A percentile compares a stretch with the other conserved stretches of the same genome.
Conservation (phyloP, 2,888 invertebrate genomes). For the Spatulosminthurus flaviceps region DNA sequence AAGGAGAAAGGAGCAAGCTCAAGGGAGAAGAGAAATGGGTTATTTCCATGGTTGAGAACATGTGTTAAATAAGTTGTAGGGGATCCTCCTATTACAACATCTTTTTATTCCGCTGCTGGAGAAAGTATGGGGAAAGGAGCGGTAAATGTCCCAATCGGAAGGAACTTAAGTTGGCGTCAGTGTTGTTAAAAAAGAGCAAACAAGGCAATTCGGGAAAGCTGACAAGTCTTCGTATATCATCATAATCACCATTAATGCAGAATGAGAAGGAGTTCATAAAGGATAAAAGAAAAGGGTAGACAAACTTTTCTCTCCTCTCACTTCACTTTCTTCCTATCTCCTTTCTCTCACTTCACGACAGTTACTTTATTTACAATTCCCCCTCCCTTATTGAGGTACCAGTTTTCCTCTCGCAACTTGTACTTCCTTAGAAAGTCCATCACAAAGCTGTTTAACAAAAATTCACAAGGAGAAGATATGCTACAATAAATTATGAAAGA, state of each 20-base stretch:
- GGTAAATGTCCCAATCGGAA: not conserved
- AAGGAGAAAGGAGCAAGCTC: not conserved
- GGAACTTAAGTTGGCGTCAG: slow-evolving; percentile 27
- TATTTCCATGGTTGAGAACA: not conserved
- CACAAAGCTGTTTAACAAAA: too few relatives aligned
- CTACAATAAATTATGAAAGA: too few relatives aligned
- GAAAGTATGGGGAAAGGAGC: not conserved
- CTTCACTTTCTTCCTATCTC: slow-evolving; percentile 7
- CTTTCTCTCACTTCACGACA: not conserved
- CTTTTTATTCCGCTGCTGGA: too few relatives aligned
- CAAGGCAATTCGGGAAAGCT: slow-evolving; percentile 52
- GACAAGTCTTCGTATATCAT: slow-evolving; percentile 54
- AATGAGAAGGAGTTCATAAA: slow-evolving; percentile 53
- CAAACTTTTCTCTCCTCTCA: slow-evolving; percentile 41
- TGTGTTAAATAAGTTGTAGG: too few relatives aligned
- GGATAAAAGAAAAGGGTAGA: slow-evolving; percentile 41
- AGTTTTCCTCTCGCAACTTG: too few relatives aligned
- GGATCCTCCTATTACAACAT: too few relatives aligned
- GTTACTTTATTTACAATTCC: not conserved
- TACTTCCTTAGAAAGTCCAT: too few relatives aligned
- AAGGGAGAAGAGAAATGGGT: not conserved
- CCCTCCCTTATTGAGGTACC: too few relatives aligned
- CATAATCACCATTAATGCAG: slow-evolving; percentile 53
- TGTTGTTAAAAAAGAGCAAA: slow-evolving; percentile 49
- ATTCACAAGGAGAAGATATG: too few relatives aligned